Conservation (phyloP, 2,797 vertebrate species). For the Tarsius wallacei region DNA sequence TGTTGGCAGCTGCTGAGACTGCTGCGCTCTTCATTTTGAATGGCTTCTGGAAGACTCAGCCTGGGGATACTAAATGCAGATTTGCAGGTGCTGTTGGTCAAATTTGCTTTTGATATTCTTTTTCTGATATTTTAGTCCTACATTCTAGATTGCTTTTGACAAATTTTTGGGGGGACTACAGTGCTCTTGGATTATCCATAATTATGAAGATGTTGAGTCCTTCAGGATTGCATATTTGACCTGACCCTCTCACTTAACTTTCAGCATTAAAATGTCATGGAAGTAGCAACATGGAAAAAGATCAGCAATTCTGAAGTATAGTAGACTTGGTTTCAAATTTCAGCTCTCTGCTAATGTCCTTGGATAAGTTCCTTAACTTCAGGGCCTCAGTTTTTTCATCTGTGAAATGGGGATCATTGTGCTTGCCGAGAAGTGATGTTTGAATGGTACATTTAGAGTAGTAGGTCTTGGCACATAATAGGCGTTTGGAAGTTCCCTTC, state of each 20-base stretch:
- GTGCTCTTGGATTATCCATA: neutral
- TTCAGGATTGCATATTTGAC: neutral
- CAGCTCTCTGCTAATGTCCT: neutral
- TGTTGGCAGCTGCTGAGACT: neutral
- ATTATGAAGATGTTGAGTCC: neutral
- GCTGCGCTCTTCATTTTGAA: neutral
- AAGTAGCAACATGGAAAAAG: neutral
- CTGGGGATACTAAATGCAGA: neutral
- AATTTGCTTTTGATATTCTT: neutral
- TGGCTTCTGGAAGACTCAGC: neutral
- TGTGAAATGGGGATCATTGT: neutral
- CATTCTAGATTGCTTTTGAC: conserved; percentile 8
- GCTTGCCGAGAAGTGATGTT: neutral
- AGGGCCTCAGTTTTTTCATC: neutral
- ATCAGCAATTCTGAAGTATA: neutral
- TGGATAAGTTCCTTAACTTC: neutral
- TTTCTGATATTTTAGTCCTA: conserved; percentile 34
- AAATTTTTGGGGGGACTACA: neutral
- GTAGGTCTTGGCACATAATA: neutral
- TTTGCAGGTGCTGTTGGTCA: neutral
- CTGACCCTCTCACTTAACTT: neutral
- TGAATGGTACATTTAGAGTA: neutral
- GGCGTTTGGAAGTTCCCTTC: neutral
- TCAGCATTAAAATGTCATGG: neutral
- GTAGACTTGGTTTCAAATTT: conserved; percentile 55